These are phyloP conservation scores for Ectemnius continuus DNA, from an alignment of 2,888 invertebrate genomes.

Conservation along the genomic window DNA sequence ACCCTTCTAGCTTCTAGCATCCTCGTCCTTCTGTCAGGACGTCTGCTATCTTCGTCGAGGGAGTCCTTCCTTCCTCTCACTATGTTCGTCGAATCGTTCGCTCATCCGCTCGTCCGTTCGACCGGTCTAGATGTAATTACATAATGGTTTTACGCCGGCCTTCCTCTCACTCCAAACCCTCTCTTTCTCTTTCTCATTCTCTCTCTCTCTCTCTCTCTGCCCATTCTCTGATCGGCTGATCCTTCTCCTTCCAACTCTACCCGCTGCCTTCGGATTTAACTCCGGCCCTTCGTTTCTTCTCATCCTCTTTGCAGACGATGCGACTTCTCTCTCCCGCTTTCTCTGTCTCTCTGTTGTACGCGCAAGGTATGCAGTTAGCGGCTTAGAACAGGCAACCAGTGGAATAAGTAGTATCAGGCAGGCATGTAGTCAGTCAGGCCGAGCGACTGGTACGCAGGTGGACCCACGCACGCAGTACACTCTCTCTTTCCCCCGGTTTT, in stretches of 20 bases:
- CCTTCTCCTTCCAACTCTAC: slow-evolving; percentile 16
- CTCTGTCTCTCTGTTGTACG: too few relatives aligned
- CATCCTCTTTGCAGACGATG: not conserved
- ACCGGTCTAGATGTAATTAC: slow-evolving; percentile 72
- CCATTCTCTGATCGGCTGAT: slow-evolving; percentile 38
- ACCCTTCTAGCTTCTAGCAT: slow-evolving; percentile 1
- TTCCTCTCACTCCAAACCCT: too few relatives aligned
- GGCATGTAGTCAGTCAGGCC: not conserved
- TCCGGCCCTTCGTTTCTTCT: too few relatives aligned
- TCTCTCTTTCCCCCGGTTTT: slow-evolving; percentile 18
- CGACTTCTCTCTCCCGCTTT: too few relatives aligned
- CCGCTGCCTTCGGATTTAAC: not conserved
- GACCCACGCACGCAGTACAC: slow-evolving; percentile 24
- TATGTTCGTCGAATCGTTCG: slow-evolving; percentile 3
- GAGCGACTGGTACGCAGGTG: slow-evolving; percentile 18
- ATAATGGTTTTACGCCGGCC: slow-evolving; percentile 71
- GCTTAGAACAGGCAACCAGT: too few relatives aligned
- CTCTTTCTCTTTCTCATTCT: slow-evolving; percentile 25
- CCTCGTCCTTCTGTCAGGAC: not conserved
- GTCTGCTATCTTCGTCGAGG: slow-evolving; percentile 23
- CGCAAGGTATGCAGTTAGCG: too few relatives aligned
- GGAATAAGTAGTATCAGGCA: too few relatives aligned
- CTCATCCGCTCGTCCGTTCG: slow-evolving; percentile 51
- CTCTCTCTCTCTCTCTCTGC: slow-evolving; percentile 34
- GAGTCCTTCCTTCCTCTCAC: not conserved